phyloP scores from a whole-genome alignment of 2,113 vertebrate species.

The Sphaerodactylus townsendi region DNA sequence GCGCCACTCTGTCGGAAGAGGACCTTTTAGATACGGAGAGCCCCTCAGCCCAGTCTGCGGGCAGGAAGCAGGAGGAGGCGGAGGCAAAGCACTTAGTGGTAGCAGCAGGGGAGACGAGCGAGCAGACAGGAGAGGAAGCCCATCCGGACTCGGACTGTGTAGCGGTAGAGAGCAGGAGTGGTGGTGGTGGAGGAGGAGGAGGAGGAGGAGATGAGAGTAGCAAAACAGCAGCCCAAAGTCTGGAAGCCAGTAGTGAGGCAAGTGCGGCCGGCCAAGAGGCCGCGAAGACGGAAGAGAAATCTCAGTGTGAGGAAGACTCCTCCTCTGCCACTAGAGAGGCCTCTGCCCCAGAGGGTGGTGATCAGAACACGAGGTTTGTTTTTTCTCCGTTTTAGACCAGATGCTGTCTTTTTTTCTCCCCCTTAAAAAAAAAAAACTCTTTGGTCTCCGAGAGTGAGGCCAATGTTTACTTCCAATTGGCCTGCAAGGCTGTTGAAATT shows the following conservation, averaged over 20 bases:
- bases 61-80: slow-evolving; percentile 73
- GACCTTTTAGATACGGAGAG: slow-evolving; percentile 83
- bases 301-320: slow-evolving; percentile 79
- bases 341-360: slow-evolving; percentile 96
- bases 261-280: slow-evolving; percentile 82
- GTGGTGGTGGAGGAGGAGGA: background rate
- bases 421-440: slow-evolving; percentile 49
- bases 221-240: slow-evolving; percentile 78
- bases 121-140: slow-evolving; percentile 81
- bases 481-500: slow-evolving; percentile 69
- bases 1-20: slow-evolving; percentile 75
- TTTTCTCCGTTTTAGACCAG: slow-evolving; percentile 98
- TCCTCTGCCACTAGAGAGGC: slow-evolving; percentile 93
- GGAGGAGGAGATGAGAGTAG: slow-evolving; percentile 78
- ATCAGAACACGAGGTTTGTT: slow-evolving; percentile 99
- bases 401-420: slow-evolving; percentile 88
- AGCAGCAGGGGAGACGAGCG: slow-evolving; percentile 82
- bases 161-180: slow-evolving; percentile 75
- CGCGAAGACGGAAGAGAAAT: slow-evolving; percentile 87
- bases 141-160: slow-evolving; percentile 81
- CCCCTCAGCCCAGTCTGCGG: slow-evolving; percentile 75
- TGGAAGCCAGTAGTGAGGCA: slow-evolving; percentile 79
- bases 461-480: slow-evolving; percentile 72
- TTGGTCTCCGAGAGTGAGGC: slow-evolving; percentile 80
- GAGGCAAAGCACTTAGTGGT: slow-evolving; percentile 78